Evolutionary conservation across 1,140 invertebrate species (phyloP).

Genomic region (Lucilia sericata): DNA sequence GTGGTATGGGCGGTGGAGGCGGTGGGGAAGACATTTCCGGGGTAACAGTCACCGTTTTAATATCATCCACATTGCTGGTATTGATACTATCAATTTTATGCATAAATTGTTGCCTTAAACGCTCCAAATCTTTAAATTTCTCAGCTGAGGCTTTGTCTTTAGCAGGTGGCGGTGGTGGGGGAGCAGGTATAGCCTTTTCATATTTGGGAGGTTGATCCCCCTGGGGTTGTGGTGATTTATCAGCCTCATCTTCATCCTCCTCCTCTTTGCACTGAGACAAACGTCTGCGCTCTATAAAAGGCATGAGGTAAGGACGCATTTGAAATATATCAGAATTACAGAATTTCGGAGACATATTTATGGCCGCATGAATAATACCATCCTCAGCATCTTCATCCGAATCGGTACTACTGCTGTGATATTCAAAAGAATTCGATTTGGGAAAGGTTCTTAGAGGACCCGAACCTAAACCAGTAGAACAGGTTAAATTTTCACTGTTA

Average conservation of each 20-base stretch:
- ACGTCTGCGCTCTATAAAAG: slow-evolving; percentile 75
- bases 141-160: slow-evolving; percentile 59
- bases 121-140: slow-evolving; percentile 62
- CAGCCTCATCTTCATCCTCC: slow-evolving; percentile 80
- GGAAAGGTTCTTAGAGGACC: slow-evolving; percentile 51
- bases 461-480: slow-evolving; percentile 45
- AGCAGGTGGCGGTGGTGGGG: slow-evolving; percentile 59
- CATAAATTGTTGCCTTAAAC: slow-evolving; percentile 64
- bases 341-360: slow-evolving; percentile 49
- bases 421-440: slow-evolving; percentile 58
- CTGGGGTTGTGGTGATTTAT: slow-evolving; percentile 52
- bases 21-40: slow-evolving; percentile 58
- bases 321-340: slow-evolving; percentile 56
- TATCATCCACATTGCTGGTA: slow-evolving; percentile 61
- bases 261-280: slow-evolving; percentile 85
- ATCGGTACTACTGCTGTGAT: slow-evolving; percentile 56
- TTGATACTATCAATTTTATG: slow-evolving; percentile 65
- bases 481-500: slow-evolving; percentile 49
- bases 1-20: slow-evolving; percentile 57
- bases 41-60: slow-evolving; percentile 53
- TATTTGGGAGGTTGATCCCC: slow-evolving; percentile 47
- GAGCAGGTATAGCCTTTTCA: slow-evolving; percentile 36
- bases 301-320: slow-evolving; percentile 68
- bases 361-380: slow-evolving; percentile 26
- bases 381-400: slow-evolving; percentile 56